phyloP scores from a whole-genome alignment of 2,113 vertebrate genomes.

The Protobothrops mucrosquamatus region DNA sequence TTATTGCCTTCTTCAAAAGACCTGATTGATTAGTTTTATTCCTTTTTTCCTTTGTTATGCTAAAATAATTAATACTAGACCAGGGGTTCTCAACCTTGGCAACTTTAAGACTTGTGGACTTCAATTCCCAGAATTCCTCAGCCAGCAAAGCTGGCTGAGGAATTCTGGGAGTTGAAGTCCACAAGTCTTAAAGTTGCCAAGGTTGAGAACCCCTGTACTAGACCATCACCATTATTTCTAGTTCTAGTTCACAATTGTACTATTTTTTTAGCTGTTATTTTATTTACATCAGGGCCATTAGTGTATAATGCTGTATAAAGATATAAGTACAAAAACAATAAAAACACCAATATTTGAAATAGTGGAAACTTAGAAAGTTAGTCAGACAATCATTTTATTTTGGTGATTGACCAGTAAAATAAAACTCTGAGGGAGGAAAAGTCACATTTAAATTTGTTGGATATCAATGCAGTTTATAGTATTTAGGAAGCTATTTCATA shows the following conservation, averaged over 20 bases:
- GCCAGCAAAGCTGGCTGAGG: too few relatives aligned
- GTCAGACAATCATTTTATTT: neutral
- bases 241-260: neutral
- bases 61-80: neutral
- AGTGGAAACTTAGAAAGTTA: neutral
- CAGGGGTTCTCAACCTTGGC: too few relatives aligned
- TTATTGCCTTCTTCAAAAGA: neutral
- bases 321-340: neutral
- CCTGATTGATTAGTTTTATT: neutral
- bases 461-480: neutral
- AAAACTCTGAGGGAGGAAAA: neutral
- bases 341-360: neutral
- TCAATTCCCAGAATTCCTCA: too few relatives aligned
- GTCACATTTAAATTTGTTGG: neutral
- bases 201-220: too few relatives aligned
- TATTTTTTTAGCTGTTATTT: neutral
- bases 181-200: too few relatives aligned
- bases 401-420: neutral
- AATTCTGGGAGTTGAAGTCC: too few relatives aligned
- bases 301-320: neutral
- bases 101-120: too few relatives aligned
- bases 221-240: neutral
- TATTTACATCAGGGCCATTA: neutral
- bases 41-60: neutral
- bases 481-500: neutral